Base-by-base conservation (phyloP, 2,888 invertebrate genomes). In the Pachydiplax longipennis region DNA sequence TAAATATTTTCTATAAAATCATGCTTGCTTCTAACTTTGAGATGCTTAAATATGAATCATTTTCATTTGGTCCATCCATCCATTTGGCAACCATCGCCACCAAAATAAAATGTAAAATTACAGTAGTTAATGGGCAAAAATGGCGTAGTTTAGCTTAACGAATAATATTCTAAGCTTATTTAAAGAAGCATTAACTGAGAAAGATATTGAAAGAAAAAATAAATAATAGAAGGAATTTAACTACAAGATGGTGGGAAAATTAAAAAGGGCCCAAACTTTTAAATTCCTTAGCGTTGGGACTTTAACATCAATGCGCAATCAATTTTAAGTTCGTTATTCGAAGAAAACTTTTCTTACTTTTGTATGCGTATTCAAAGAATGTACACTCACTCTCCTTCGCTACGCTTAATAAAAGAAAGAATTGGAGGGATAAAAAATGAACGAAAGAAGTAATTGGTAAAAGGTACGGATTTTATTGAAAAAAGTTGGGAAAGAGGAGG, bases 291-390 rank as follows among this genome's bases (percentile, higher is more conserved):
- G 61, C 35, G 87, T 35, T 61, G 58, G n/a, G 44, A 35, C 80
- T 53, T 90, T 91, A 90, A 90, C 91, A 83, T 91, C 91, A 90
- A 91, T 90, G 90, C 73, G 80, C 90, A 91, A 91, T 91, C 90
- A 91, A 90, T 90, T 91, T 90, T 81, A 73, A 91, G 90, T 90
- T 91, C 90, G 91, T 91, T 90, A 81, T 73, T 48, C 90, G 40
- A 83, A 61, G 90, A 82, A 90, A 91, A 82, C 81, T 91, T 91
- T 90, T 83, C 81, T 91, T 81, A 90, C 48, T 87, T 91, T 90
- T 65, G 81, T 73, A 83, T 90, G 91, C 87, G 87, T 87, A 87
- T 87, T 87, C 37, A 37, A 87, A 61, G 87, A 87, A 87, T 87
- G 87, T 87, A 65, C 37, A 6, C 65, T 35, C 25, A 35, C 37